Evolutionary conservation across 2,888 invertebrate species (phyloP), one percentile per base, ranked within the genome.

Genomic region (Megastigmus dorsalis): DNA sequence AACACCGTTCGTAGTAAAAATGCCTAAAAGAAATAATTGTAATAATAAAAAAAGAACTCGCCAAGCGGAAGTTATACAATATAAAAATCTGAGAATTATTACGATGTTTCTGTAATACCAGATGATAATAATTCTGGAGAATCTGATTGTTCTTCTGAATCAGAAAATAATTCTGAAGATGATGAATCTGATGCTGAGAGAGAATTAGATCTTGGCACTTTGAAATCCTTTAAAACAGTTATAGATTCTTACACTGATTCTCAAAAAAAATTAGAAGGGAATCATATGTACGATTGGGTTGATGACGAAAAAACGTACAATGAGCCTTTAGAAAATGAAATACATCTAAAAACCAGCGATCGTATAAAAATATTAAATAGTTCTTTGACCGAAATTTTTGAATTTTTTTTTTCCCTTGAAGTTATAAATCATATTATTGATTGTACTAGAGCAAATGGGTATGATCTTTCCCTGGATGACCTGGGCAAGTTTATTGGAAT

Each of bases 321-420:
- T 43, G 45, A 45, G 45, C 26, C 30, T 62, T 43, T 70, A 5
- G 30, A 38, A 70, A 62, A 70, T 70, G 38, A 70, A 20, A 36
- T 33, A 30, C 30, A 60, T 20, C 18, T 69, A 13, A 43, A 30
- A 28, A 59, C n/a, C 30, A 57, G 33, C 9, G 41, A 69, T 41
- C 18, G n/a, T 30, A 69, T 60, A n/a, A 60, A 60, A 18, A 60
- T 69, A 7, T 52, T 69, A 20, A 4, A 15, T 18, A 60, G 69
- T 52, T 28, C 60, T n/a, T 36, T 33, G 7, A 20, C 20, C 1
- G n/a, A 69, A 28, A 20, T 78, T 7, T 78, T 77, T 65, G 73
- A 79, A 43, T 38, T 41, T 41, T 10, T n/a, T n/a, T 41, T 41
- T 41, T 41, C 41, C n/a, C 5, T 41, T 41, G 41, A 41, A 4